Evolutionary conservation across 37 sponge, comb jelly and placozoan genomes (phyloP).

Genomic region (Beroe ovata): DNA sequence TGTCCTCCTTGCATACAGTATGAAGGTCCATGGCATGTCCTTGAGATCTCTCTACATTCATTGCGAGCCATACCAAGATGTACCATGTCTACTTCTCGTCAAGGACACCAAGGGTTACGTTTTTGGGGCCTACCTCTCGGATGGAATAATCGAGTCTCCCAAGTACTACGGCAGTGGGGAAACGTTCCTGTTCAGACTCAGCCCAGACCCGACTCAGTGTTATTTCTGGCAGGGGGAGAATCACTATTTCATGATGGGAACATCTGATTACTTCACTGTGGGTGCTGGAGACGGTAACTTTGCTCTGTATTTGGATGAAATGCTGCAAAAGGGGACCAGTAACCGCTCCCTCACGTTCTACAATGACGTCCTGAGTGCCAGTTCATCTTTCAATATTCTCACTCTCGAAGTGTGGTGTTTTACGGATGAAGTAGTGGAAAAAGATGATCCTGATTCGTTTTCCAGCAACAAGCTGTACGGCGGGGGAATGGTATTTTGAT

Average conservation of each 20-base stretch:
- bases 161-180: conserved; percentile 61
- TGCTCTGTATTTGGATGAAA: conserved; percentile 59
- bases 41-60: conserved; percentile 42
- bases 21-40: conserved; percentile 48
- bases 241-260: conserved; percentile 66
- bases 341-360: conserved; percentile 50
- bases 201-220: conserved; percentile 2
- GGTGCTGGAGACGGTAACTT: conserved; percentile 64
- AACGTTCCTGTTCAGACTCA: conserved; percentile 36
- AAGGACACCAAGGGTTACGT: conserved; percentile 36
- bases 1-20: conserved; percentile 19
- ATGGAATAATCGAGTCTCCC: conserved; percentile 55
- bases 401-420: conserved; percentile 52
- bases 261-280: conserved; percentile 34
- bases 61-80: conserved; percentile 22
- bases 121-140: conserved; percentile 61
- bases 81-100: conserved; percentile 19
- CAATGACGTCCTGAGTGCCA: conserved; percentile 8
- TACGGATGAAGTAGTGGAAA: conserved; percentile 9
- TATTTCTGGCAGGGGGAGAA: conserved; percentile 61
- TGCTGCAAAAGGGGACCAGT: conserved; percentile 53
- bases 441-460: background rate
- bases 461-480: background rate
- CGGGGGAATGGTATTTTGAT: background rate
- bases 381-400: conserved; percentile 17